phyloP scores from a whole-genome alignment of 2,888 invertebrate species.

The Flexamia atlantica region DNA sequence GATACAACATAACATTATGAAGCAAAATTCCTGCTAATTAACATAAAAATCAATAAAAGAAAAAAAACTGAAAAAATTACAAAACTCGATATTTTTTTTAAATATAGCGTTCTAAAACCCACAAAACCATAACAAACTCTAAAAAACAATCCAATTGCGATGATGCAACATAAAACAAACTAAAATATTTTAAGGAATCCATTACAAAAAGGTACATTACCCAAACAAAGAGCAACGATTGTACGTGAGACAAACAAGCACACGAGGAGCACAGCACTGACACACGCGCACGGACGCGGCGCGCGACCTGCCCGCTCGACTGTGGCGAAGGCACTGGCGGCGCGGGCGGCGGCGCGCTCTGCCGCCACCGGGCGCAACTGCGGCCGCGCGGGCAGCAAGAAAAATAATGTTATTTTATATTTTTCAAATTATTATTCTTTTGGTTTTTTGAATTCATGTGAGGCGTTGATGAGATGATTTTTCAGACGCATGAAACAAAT shows the following conservation, averaged over 20 bases:
- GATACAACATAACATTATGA: too few species aligned
- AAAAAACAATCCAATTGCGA: constrained; percentile 36
- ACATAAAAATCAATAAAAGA: too few species aligned
- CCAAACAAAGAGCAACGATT: background rate
- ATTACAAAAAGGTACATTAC: background rate
- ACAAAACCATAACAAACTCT: background rate
- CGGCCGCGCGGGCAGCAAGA: background rate
- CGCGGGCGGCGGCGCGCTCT: background rate
- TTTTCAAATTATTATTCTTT: too few species aligned
- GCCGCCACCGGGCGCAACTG: background rate
- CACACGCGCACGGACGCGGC: background rate
- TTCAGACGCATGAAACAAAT: too few species aligned
- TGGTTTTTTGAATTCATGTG: too few species aligned
- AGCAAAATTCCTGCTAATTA: too few species aligned
- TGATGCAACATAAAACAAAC: background rate
- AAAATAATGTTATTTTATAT: too few species aligned
- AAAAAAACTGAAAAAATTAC: too few species aligned
- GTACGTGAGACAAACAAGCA: background rate
- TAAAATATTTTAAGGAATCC: background rate
- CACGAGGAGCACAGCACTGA: background rate
- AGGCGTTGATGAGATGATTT: too few species aligned
- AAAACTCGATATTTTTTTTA: too few species aligned
- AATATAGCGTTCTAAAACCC: too few species aligned
- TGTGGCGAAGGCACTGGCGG: background rate
- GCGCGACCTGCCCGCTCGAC: background rate